Percentiles rank a stretch among this genome's conserved stretches.
phyloP scores from a whole-genome alignment of 2,797 vertebrate species.

The Phoeniculus purpureus region DNA sequence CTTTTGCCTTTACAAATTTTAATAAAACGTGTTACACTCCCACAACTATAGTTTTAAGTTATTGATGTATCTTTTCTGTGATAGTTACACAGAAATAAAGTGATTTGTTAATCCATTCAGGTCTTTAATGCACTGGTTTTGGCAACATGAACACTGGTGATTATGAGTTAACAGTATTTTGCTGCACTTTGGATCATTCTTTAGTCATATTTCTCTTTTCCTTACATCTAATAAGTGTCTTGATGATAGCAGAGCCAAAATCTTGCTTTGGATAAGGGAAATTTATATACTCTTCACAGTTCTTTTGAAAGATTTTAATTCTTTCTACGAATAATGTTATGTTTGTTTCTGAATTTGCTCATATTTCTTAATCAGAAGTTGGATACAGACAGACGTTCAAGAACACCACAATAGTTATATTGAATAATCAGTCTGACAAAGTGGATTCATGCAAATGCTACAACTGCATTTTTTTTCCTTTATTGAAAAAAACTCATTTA shows the following conservation, averaged over 20 bases:
- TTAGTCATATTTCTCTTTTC: neutral
- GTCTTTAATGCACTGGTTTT: neutral
- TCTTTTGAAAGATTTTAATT: neutral
- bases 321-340: neutral
- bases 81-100: neutral
- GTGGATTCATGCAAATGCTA: neutral
- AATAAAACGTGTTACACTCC: neutral
- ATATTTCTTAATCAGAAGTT: neutral
- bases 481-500: too few relatives aligned
- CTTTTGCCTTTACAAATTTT: neutral
- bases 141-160: neutral
- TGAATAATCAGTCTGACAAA: neutral
- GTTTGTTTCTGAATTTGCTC: neutral
- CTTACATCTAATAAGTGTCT: neutral
- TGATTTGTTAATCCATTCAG: neutral
- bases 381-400: neutral
- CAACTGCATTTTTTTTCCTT: neutral
- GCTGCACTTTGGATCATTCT: neutral
- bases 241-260: neutral
- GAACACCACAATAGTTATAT: neutral
- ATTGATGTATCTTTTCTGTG: neutral
- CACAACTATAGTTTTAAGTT: neutral
- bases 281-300: neutral
- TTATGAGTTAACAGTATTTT: neutral
- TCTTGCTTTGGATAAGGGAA: neutral